These are phyloP conservation scores for Girardinichthys multiradiatus DNA, from an alignment of 2,113 vertebrate species.

Conservation along the genomic window DNA sequence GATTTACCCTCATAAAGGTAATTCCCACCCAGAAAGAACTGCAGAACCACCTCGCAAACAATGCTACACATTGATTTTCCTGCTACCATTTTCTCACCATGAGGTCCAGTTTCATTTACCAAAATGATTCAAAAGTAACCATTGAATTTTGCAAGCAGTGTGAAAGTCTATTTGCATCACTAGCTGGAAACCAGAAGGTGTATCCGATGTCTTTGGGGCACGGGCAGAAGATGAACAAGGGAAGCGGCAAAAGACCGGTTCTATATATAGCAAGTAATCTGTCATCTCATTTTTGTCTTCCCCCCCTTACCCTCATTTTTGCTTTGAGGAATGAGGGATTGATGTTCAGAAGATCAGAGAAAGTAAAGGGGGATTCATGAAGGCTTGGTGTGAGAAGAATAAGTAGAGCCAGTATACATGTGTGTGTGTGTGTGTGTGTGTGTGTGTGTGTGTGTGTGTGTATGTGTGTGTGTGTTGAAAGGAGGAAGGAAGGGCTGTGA, in stretches of 20 bases:
- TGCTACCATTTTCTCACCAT: not conserved
- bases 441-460: slow-evolving; percentile 8
- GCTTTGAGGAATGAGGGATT: slow-evolving; percentile 71
- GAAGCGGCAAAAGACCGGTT: slow-evolving; percentile 43
- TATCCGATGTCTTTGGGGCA: slow-evolving; percentile 63
- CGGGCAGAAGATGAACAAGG: slow-evolving; percentile 66
- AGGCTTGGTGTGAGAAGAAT: slow-evolving; percentile 52
- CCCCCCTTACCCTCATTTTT: slow-evolving; percentile 57
- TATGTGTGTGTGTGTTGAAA: slow-evolving; percentile 12
- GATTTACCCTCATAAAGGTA: not conserved
- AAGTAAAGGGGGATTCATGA: slow-evolving; percentile 56
- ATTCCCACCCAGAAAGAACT: not conserved
- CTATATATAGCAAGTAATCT: slow-evolving; percentile 78
- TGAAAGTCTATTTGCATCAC: slow-evolving; percentile 59
- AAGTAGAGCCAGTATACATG: not conserved
- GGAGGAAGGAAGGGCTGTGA: slow-evolving; percentile 6
- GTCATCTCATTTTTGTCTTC: slow-evolving; percentile 72
- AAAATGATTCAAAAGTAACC: slow-evolving; percentile 17
- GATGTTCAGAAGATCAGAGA: slow-evolving; percentile 71
- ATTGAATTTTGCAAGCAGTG: slow-evolving; percentile 24
- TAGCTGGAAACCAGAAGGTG: slow-evolving; percentile 60
- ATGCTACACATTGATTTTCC: not conserved
- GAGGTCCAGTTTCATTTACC: slow-evolving; percentile 15
- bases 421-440: slow-evolving; percentile 16
- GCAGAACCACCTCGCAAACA: not conserved